Conservation (phyloP, 2,797 vertebrate species). For the Chanos chanos region DNA sequence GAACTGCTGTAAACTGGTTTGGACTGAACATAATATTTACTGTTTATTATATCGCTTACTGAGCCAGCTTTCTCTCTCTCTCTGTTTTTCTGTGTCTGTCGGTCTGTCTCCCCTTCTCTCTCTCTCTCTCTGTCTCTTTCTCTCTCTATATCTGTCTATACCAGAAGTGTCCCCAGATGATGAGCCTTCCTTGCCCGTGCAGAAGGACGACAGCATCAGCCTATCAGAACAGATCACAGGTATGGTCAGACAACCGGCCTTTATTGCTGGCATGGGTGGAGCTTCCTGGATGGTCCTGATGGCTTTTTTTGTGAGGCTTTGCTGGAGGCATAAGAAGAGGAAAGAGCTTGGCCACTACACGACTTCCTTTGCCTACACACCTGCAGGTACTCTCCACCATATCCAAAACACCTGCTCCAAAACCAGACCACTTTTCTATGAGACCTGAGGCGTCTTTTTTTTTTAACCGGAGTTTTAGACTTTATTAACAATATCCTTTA, state of each 20-base stretch:
- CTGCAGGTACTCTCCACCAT: slow-evolving; percentile 72
- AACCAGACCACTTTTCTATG: neutral
- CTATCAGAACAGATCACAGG: slow-evolving; percentile 91
- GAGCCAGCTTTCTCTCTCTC: neutral
- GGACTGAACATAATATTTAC: too few species aligned
- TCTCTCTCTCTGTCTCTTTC: neutral
- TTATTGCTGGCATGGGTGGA: slow-evolving; percentile 91
- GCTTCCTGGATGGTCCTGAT: slow-evolving; percentile 84
- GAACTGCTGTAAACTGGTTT: too few species aligned
- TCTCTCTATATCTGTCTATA: slow-evolving; percentile 3
- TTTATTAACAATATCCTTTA: neutral
- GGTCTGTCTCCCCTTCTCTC: slow-evolving; percentile 15
- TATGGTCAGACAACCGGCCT: slow-evolving; percentile 89
- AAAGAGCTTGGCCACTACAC: slow-evolving; percentile 94
- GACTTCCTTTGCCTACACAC: slow-evolving; percentile 93
- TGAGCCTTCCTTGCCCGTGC: slow-evolving; percentile 48
- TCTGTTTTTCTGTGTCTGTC: neutral
- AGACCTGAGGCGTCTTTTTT: too few species aligned
- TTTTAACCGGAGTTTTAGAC: neutral
- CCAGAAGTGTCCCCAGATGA: slow-evolving; percentile 63
- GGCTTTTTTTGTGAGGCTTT: slow-evolving; percentile 73
- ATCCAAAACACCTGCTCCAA: neutral
- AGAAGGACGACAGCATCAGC: slow-evolving; percentile 63
- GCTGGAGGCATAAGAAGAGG: slow-evolving; percentile 74
- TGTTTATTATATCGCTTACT: neutral